Conservation (phyloP, 2,888 invertebrate genomes). For the Leuctra nigra region DNA sequence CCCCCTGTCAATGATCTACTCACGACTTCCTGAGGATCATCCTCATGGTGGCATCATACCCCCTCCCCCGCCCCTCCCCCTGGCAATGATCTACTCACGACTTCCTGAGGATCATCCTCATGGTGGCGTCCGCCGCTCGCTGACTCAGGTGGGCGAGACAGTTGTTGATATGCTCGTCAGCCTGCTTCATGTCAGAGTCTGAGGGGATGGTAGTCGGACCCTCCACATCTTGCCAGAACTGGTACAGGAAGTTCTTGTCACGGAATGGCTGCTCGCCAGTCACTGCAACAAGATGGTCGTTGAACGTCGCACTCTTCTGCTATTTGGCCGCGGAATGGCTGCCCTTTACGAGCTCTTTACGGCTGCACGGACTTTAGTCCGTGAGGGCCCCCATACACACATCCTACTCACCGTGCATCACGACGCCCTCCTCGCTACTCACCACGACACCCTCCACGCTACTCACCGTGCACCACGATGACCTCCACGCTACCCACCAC, state of each 20-base stretch:
- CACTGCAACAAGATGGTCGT: constrained; percentile 51
- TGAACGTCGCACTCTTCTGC: too few relatives aligned
- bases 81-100: constrained; percentile 62
- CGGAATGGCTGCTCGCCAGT: constrained; percentile 72
- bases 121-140: constrained; percentile 68
- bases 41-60: too few relatives aligned
- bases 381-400: too few relatives aligned
- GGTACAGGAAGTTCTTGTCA: constrained; percentile 76
- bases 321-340: too few relatives aligned
- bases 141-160: constrained; percentile 58
- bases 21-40: too few relatives aligned
- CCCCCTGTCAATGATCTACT: too few relatives aligned
- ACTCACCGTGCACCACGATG: too few relatives aligned
- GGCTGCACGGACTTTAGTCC: too few relatives aligned
- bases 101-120: constrained; percentile 74
- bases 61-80: too few relatives aligned
- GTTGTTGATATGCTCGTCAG: constrained; percentile 63
- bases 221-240: constrained; percentile 67
- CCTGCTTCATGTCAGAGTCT: constrained; percentile 53
- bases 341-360: too few relatives aligned
- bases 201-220: constrained; percentile 50
- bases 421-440: not conserved
- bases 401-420: not conserved
- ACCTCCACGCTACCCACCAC: not conserved
- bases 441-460: too few relatives aligned